A percentile compares a stretch with the other conserved stretches of the same genome.
Conservation (phyloP, 2,113 vertebrate species). For the Ctenomys sociabilis region DNA sequence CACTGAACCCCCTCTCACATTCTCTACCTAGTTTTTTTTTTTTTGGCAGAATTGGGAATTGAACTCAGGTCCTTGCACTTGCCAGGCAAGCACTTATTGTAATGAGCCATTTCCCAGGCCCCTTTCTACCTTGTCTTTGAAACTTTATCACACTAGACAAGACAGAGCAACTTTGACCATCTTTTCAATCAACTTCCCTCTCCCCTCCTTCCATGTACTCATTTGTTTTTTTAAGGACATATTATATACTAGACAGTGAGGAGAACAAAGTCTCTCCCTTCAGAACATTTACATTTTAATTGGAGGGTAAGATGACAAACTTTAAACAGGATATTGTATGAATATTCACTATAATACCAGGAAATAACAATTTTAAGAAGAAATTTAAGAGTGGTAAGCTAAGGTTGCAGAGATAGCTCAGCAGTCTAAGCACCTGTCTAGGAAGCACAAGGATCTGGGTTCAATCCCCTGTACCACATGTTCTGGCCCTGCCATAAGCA, state of each 20-base stretch:
- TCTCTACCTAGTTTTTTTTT: not conserved
- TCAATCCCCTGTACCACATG: no score
- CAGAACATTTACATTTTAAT: not conserved
- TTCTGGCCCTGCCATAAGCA: no score
- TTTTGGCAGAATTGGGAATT: no score
- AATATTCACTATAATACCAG: not conserved
- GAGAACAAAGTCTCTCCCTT: not conserved
- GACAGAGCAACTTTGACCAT: not conserved
- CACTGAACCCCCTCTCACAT: not conserved
- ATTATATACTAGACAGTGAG: not conserved
- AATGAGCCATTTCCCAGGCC: no score
- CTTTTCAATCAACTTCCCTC: not conserved
- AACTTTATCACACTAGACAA: not conserved
- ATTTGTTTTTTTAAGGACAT: not conserved
- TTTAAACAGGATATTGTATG: constrained; percentile 14
- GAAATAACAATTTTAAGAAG: not conserved
- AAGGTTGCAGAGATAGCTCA: no score
- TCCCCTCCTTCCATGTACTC: not conserved
- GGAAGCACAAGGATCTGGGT: no score
- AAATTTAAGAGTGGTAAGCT: not conserved
- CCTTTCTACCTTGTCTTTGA: not conserved
- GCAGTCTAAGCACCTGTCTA: no score
- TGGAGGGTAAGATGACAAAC: not conserved
- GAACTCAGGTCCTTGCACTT: no score
- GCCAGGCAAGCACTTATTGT: no score